Evolutionary conservation across 64 coral and sea anemone genomes (phyloP), one percentile per base, ranked within the genome.

Genomic region (Platygyra sinensis): DNA sequence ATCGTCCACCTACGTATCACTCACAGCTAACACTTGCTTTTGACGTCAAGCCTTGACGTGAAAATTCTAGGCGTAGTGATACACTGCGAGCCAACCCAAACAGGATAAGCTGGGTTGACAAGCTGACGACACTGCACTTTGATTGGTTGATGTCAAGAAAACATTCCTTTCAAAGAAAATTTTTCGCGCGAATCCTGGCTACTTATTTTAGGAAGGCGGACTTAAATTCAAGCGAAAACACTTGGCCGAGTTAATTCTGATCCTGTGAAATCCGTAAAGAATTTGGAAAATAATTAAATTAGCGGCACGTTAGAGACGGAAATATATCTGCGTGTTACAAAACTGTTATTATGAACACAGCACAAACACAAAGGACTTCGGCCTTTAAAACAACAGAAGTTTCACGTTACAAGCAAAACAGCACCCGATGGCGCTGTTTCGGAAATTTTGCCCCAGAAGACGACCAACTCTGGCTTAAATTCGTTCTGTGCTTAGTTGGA

Each of bases 371-470:
- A 81, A 62, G 62, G 20, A 18, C 9, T 69, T 71, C 20, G 62
- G 20, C 24, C 5, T 24, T 17, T 18, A 62, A 50, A 17, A 32
- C 30, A 81, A 19, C 7, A 39, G 2, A 42, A 49, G 62, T 71
- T 71, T 69, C 63, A n/a, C 32, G 62, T 85, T 85, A 72, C 81
- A 71, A 63, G 22, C 15, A 85, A 85, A 67, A 85, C 79, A 85
- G 64, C 13, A 85, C 24, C 80, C 8, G 8, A 39, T 64, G 31
- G 28, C 7, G 60, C 33, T 29, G 31, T 69, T 67, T n/a, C 9
- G 65, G 11, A 5, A n/a, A 69, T 27, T 69, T n/a, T 27, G 10
- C 11, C n/a, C n/a, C 22, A 69, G 22, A 69, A 69, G 65, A 5
- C 65, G 25, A n/a, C 9, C 2, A 27, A 69, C 22, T 24, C 62